Conservation (phyloP, 1,140 invertebrate genomes). For the Odontomachus brunneus region DNA sequence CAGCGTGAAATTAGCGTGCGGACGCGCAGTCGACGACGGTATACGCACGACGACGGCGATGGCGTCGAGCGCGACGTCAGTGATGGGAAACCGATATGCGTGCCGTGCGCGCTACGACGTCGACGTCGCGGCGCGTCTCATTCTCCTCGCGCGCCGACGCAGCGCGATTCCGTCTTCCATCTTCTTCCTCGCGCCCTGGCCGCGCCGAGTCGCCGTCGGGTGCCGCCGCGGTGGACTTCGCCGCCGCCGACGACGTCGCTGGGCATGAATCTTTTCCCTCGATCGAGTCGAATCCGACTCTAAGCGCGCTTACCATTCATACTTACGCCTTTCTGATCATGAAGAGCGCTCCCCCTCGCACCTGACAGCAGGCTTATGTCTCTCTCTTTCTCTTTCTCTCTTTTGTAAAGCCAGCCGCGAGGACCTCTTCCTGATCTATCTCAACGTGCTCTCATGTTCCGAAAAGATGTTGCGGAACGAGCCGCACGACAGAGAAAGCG, state of each 20-base stretch:
- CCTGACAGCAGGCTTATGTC: background rate
- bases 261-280: no score
- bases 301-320: no score
- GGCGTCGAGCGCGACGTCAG: constrained; percentile 34
- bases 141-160: constrained; percentile 81
- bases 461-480: no score
- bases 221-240: constrained; percentile 4
- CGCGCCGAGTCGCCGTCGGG: constrained; percentile 27
- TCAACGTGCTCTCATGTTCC: no score
- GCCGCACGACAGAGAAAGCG: constrained; percentile 52
- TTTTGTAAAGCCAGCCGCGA: no score
- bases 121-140: constrained; percentile 76
- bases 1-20: constrained; percentile 19
- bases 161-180: constrained; percentile 79
- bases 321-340: no score
- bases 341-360: no score
- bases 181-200: constrained; percentile 40
- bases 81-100: constrained; percentile 5
- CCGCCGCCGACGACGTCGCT: background rate
- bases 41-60: constrained; percentile 82
- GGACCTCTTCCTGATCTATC: no score
- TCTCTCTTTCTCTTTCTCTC: no score
- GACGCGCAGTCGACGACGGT: constrained; percentile 84
- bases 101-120: constrained; percentile 77
- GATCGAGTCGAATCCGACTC: no score